These are phyloP conservation scores for Corythornis vintsioides DNA, from an alignment of 2,113 vertebrate genomes.

Conservation along the genomic window DNA sequence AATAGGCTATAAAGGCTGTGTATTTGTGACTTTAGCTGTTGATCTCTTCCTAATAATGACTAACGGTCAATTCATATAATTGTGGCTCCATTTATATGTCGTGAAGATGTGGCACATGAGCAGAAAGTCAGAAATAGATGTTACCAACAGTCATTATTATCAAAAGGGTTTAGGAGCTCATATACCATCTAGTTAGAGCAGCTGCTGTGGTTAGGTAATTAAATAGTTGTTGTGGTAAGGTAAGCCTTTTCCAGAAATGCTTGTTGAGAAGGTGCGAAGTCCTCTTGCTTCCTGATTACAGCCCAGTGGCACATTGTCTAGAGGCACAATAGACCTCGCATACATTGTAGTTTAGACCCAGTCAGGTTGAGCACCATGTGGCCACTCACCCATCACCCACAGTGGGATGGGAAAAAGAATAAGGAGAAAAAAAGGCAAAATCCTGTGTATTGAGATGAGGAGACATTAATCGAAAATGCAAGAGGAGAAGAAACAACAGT, in stretches of 20 bases:
- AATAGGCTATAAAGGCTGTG: neutral
- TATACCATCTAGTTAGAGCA: neutral
- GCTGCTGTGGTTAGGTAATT: neutral
- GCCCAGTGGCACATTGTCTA: neutral
- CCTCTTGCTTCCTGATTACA: neutral
- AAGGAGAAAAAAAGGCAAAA: neutral
- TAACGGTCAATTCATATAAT: neutral
- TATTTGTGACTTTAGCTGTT: neutral
- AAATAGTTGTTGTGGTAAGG: neutral
- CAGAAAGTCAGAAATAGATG: neutral
- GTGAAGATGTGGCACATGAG: neutral
- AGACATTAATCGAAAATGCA: neutral
- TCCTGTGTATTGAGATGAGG: neutral
- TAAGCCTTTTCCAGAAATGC: neutral
- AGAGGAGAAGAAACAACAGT: neutral
- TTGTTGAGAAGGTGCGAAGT: neutral
- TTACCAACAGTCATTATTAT: neutral
- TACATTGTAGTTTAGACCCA: neutral
- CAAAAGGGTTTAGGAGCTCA: neutral
- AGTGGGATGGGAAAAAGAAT: neutral
- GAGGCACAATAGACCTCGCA: neutral
- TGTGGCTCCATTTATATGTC: rapidly evolving
- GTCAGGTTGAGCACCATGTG: neutral
- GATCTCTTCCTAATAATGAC: neutral
- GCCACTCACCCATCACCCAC: neutral